Conservation (phyloP, 53 echinoderm and acorn worm genomes). For the Apostichopus leukothele region DNA sequence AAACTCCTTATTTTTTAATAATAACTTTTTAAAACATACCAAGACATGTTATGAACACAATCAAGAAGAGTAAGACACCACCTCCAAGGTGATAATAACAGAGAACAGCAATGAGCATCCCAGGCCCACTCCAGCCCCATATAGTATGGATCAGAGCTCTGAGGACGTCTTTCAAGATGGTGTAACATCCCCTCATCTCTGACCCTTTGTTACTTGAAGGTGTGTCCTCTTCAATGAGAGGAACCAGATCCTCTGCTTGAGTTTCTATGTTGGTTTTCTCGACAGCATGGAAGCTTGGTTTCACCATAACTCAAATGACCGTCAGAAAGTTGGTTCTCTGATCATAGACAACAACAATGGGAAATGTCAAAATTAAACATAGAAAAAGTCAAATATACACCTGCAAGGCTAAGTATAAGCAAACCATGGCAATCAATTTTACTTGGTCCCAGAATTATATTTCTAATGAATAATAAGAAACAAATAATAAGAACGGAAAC, state of each 20-base stretch:
- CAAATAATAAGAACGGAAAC: too few species aligned
- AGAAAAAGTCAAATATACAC: background rate
- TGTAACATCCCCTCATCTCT: background rate
- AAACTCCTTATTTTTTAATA: too few species aligned
- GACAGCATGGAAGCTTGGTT: background rate
- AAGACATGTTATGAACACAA: slow-evolving; percentile 13
- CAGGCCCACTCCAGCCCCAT: slow-evolving; percentile 34
- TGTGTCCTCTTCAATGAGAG: background rate
- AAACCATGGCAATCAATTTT: too few species aligned
- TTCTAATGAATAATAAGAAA: too few species aligned
- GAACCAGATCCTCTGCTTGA: background rate
- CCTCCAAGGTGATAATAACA: slow-evolving; percentile 2
- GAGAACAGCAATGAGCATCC: slow-evolving; percentile 31
- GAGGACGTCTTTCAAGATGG: background rate
- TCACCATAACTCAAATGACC: background rate
- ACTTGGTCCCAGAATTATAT: too few species aligned
- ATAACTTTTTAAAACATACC: background rate
- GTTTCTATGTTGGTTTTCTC: background rate
- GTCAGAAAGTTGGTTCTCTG: too few species aligned
- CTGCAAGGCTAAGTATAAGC: background rate
- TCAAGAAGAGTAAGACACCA: background rate
- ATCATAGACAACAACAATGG: too few species aligned
- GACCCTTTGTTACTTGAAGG: background rate
- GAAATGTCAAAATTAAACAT: too few species aligned
- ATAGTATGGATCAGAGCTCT: background rate